A percentile compares a stretch with the other conserved stretches of the same genome.
Evolutionary conservation across 2,113 vertebrate species (phyloP).

Genomic region (Alaudala cheleensis): DNA sequence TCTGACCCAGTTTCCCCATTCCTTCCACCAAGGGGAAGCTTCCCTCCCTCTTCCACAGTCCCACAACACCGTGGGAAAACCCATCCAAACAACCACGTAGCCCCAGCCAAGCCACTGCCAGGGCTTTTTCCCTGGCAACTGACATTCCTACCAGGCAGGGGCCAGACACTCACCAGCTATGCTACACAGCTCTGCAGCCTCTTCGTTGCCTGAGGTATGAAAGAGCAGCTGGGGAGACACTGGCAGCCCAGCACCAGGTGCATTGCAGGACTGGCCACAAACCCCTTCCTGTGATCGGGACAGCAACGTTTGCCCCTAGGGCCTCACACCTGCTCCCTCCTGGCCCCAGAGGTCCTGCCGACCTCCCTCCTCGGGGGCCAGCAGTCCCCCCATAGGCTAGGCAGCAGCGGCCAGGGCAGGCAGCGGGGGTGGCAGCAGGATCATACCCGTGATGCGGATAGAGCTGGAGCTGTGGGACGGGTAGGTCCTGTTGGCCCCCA

Average conservation of each 20-base stretch:
- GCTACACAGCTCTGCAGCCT: neutral
- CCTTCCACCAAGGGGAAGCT: neutral
- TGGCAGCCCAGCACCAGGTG: neutral
- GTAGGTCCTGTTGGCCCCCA: slow-evolving; percentile 6
- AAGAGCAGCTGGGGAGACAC: neutral
- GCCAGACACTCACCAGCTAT: neutral
- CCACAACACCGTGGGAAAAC: fast-evolving
- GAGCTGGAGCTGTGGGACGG: slow-evolving; percentile 41
- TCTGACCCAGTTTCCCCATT: neutral
- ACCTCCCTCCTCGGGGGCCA: fast-evolving
- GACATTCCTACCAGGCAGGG: fast-evolving
- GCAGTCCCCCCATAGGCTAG: fast-evolving
- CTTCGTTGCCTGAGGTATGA: neutral
- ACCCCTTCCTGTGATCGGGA: neutral
- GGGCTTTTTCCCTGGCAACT: fast-evolving
- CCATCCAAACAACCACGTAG: fast-evolving
- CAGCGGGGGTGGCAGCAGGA: neutral
- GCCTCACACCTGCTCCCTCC: neutral
- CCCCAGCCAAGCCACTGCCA: neutral
- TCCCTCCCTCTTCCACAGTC: no score
- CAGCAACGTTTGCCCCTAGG: neutral
- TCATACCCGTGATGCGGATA: slow-evolving; percentile 32
- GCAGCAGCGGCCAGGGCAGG: neutral
- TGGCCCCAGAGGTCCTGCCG: fast-evolving
- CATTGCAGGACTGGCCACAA: neutral